Base-by-base conservation (phyloP, 2,797 vertebrate species). In the Coreius guichenoti region DNA sequence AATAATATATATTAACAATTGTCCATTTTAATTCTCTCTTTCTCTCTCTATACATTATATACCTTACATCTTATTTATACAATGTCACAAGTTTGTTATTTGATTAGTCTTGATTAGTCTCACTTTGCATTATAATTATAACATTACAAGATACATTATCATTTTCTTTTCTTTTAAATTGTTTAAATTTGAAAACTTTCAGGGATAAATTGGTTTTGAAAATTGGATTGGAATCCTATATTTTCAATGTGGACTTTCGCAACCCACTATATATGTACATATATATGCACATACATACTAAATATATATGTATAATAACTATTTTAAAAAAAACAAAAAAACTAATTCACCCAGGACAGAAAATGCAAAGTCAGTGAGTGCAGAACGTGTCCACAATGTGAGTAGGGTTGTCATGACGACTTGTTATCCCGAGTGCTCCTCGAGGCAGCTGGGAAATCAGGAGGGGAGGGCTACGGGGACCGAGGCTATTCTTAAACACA, bases 401-500 rank as follows among this genome's bases (percentile, higher is more conserved):
- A 89, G 79, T 86, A 88, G 86, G 87, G 93, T 94, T 94, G 92
- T 93, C 94, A 94, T 92, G 92, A 91, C 89, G 81, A 94, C 92
- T 91, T 92, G 91, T 94, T 92, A 91, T 93, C 88, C 88, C 86
- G 65, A 54, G 85, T 83, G 89, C 89, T 88, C 86, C 77, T 80
- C 12, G 89, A 92, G 92, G 92, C 90, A 91, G 92, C 90, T 89
- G 90, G 92, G 91, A 93, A 93, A 91, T 90, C 91, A 90, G 91
- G 91, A 90, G 88, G 90, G 88, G 89, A 89, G 90, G 90, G 91
- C 90, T 89, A 74, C 80, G 33, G 90, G 91, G 92, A 91, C 90
- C 16, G 54, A 88, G 90, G 89, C 93, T 95, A 93, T 94, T 95
- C 94, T 95, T 95, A 94, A 94, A 94, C 93, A 93, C 92, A 94